Conservation (phyloP, 2,888 invertebrate species). For the Cataglyphis albicans region DNA sequence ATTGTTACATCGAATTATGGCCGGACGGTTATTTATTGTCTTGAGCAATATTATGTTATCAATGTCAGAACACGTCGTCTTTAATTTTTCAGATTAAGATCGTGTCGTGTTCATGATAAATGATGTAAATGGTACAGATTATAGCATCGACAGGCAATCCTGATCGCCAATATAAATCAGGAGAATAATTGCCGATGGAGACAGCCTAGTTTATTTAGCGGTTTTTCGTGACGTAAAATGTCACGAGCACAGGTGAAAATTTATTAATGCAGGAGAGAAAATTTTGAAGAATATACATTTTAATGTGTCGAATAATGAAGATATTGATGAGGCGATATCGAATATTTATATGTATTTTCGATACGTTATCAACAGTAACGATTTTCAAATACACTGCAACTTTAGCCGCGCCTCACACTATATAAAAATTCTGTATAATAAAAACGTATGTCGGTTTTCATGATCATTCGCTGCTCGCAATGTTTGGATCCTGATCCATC, state of each 20-base stretch:
- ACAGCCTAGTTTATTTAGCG: not conserved
- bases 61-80: slow-evolving; percentile 40
- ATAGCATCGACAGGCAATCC: not conserved
- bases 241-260: not conserved
- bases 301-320: not conserved
- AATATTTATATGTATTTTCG: not conserved
- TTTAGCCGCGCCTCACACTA: not conserved
- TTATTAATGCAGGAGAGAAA: not conserved
- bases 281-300: not conserved
- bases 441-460: slow-evolving; percentile 50
- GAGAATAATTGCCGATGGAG: not conserved
- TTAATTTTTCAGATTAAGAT: slow-evolving; percentile 35
- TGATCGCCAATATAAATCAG: slow-evolving; percentile 22
- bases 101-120: slow-evolving; percentile 47
- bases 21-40: slow-evolving; percentile 39
- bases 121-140: slow-evolving; percentile 48
- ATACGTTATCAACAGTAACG: slow-evolving; percentile 18
- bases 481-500: slow-evolving; percentile 59
- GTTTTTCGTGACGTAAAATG: not conserved
- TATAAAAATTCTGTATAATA: slow-evolving; percentile 53
- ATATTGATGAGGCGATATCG: slow-evolving; percentile 15
- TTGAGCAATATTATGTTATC: slow-evolving; percentile 35
- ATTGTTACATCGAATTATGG: slow-evolving; percentile 26
- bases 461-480: not conserved
- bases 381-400: slow-evolving; percentile 25